A percentile compares a stretch with the other conserved stretches of the same genome.
Evolutionary conservation across 2,113 vertebrate genomes (phyloP).

Genomic region (Plectropomus leopardus): DNA sequence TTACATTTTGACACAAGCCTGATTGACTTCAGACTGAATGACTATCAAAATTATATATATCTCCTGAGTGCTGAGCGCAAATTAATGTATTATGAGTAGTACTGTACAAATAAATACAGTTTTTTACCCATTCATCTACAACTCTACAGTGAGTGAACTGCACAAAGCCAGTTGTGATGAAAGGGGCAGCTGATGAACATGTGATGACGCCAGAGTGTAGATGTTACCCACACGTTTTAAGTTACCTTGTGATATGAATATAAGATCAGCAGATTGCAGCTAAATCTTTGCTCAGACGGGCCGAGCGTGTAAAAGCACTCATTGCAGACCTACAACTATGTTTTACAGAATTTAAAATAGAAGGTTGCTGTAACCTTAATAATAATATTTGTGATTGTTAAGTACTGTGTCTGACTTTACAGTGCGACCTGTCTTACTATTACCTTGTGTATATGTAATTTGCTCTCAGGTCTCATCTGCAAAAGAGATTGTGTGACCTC

Average conservation of each 20-base stretch:
- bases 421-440: not conserved
- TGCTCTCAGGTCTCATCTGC: not conserved
- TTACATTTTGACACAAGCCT: not conserved
- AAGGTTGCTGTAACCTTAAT: no score
- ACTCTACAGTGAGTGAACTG: not conserved
- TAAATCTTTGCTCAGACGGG: not conserved
- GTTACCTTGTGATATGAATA: not conserved
- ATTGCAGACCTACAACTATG: no score
- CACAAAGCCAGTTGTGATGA: not conserved
- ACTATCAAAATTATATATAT: not conserved
- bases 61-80: not conserved
- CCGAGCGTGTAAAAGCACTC: no score
- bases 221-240: not conserved
- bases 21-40: not conserved
- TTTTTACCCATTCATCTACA: not conserved
- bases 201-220: not conserved
- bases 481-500: not conserved
- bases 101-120: no score
- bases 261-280: not conserved
- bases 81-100: no score
- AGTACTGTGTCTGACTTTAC: not conserved
- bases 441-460: not conserved
- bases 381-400: no score
- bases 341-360: no score
- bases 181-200: not conserved